Conservation (phyloP, 2,888 invertebrate species). For the Amphipoea oculea region DNA sequence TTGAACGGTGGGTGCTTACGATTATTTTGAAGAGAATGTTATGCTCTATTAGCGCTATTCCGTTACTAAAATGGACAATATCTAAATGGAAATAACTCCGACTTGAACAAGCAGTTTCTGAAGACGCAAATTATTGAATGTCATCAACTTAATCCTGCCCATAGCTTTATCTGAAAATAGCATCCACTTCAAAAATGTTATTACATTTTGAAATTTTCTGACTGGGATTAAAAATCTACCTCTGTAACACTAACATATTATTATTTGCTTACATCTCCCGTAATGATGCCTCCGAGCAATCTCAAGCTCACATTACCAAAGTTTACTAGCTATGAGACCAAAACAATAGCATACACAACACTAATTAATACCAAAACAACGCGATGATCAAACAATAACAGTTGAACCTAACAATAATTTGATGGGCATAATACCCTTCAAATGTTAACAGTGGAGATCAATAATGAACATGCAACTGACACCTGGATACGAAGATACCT, state of each 20-base stretch:
- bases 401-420: slow-evolving; percentile 17
- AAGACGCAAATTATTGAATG: background rate
- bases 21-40: background rate
- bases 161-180: background rate
- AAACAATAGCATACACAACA: slow-evolving; percentile 32
- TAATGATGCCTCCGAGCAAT: slow-evolving; percentile 38
- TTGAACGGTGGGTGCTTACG: background rate
- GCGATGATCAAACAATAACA: slow-evolving; percentile 29
- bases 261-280: slow-evolving; percentile 1
- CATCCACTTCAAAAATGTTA: background rate
- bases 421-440: slow-evolving; percentile 22
- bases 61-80: background rate
- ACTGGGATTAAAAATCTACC: background rate
- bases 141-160: background rate
- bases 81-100: background rate
- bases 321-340: slow-evolving; percentile 35
- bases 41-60: background rate
- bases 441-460: slow-evolving; percentile 36
- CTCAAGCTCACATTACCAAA: slow-evolving; percentile 34
- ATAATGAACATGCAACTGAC: slow-evolving; percentile 34
- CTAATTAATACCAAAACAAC: slow-evolving; percentile 31
- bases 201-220: background rate
- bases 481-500: slow-evolving; percentile 40
- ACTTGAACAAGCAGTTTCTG: background rate
- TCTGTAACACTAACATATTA: background rate